Base-by-base conservation (phyloP, 2,888 invertebrate genomes). In the Pinctada fucata region DNA sequence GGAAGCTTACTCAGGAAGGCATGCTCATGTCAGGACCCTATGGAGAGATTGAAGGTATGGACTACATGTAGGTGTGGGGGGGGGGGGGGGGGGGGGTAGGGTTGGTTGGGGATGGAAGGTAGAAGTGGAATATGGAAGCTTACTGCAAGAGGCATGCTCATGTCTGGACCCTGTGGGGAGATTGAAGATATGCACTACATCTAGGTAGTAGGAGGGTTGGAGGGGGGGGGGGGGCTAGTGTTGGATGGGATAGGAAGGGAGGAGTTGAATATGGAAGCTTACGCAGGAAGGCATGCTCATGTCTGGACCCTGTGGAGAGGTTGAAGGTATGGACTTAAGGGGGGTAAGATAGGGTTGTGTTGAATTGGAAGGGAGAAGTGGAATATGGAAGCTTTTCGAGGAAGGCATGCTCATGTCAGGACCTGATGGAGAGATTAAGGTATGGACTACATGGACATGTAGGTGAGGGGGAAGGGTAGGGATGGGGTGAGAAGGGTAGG, bases 91-190 rank as follows among this genome's bases (percentile, higher is more conserved):
- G n/a, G n/a, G n/a, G n/a, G n/a, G n/a, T n/a, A n/a, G n/a, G n/a
- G n/a, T n/a, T n/a, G n/a, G n/a, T n/a, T n/a, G n/a, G n/a, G n/a
- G n/a, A n/a, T n/a, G n/a, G n/a, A n/a, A n/a, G n/a, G n/a, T n/a
- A n/a, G n/a, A n/a, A n/a, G n/a, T n/a, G n/a, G 98, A 98, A 93
- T 98, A 98, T 90, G 95, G 96, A 5, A 94, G 95, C 86, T 92
- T 96, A 67, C 94, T 98, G 71, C 94, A 95, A 78, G 94, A 95
- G 90, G 98, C 97, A 3, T 94, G 96, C 0, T 94, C 95, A 83
- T 95, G 96, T 90, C 94, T 95, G 5, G 96, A 96, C 90, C 97
- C 97, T 1, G 94, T 96, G 2, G 94, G 95, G n/a, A 94, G 98
- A 90, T 95, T 98, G 94, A 96, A 97, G 94, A 95, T 95, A 83